Conservation (phyloP, 1,140 invertebrate species). For the Drosophila punjabiensis region DNA sequence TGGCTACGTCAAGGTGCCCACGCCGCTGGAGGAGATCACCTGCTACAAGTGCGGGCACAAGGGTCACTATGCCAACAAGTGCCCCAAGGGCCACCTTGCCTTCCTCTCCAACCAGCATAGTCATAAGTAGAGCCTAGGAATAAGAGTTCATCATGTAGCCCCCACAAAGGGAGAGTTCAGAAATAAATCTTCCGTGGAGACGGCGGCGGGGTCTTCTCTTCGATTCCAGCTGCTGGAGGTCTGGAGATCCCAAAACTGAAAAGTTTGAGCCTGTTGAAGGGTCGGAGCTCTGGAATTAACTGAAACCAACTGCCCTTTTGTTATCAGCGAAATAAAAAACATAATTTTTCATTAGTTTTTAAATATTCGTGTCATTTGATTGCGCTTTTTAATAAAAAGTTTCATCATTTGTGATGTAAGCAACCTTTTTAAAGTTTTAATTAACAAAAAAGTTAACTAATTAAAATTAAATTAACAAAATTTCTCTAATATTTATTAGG, state of each 20-base stretch:
- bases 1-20: constrained; percentile 86
- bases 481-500: too few species aligned
- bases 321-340: constrained; percentile 26
- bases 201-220: background rate
- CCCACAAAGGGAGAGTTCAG: constrained; percentile 1
- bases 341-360: background rate
- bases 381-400: background rate
- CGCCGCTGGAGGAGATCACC: constrained; percentile 96
- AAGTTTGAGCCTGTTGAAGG: background rate
- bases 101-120: constrained; percentile 92
- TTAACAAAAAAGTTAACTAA: too few species aligned
- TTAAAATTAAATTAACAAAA: too few species aligned
- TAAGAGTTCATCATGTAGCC: constrained; percentile 34
- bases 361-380: too few species aligned
- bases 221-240: background rate
- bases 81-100: constrained; percentile 98
- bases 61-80: constrained; percentile 99
- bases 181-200: constrained; percentile 47
- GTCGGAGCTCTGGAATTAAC: background rate
- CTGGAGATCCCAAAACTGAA: background rate
- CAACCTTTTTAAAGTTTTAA: too few species aligned
- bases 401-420: background rate
- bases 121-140: constrained; percentile 73
- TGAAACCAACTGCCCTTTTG: background rate
- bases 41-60: constrained; percentile 99